Conservation (phyloP, 2,797 vertebrate species). For the Scomberomorus guttatus region DNA sequence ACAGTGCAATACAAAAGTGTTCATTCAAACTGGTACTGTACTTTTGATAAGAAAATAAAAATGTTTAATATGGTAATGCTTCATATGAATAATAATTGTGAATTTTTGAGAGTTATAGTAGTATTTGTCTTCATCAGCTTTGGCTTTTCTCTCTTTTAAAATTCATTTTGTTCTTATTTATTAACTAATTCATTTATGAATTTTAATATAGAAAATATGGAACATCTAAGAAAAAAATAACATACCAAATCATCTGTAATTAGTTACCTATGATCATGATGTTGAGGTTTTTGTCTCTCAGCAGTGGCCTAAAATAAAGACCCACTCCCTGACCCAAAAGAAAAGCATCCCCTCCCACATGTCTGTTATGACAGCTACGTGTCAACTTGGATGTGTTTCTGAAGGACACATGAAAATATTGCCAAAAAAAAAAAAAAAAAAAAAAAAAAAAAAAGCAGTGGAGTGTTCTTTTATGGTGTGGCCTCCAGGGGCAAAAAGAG, state of each 20-base stretch:
- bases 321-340: conserved; percentile 64
- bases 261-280: conserved; percentile 87
- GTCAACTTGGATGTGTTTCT: conserved; percentile 74
- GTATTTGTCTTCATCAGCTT: conserved; percentile 91
- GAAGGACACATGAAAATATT: conserved; percentile 74
- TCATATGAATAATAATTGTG: conserved; percentile 88
- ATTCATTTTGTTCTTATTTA: conserved; percentile 76
- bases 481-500: conserved; percentile 71
- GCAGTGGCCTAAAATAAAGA: conserved; percentile 69
- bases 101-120: conserved; percentile 87
- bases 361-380: conserved; percentile 59
- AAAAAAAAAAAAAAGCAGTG: conserved; percentile 65
- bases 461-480: conserved; percentile 79
- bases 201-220: conserved; percentile 91
- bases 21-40: conserved; percentile 91
- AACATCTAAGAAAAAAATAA: conserved; percentile 93
- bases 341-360: conserved; percentile 58
- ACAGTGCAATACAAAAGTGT: conserved; percentile 94
- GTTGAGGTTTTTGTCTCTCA: conserved; percentile 80
- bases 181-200: conserved; percentile 82
- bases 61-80: conserved; percentile 88
- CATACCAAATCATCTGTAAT: conserved; percentile 89
- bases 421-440: conserved; percentile 57
- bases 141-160: conserved; percentile 86
- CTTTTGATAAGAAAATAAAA: conserved; percentile 93